A percentile compares a stretch with the other conserved stretches of the same genome.
Evolutionary conservation across 2,888 invertebrate species (phyloP).

Genomic region (Masnerella sp.): DNA sequence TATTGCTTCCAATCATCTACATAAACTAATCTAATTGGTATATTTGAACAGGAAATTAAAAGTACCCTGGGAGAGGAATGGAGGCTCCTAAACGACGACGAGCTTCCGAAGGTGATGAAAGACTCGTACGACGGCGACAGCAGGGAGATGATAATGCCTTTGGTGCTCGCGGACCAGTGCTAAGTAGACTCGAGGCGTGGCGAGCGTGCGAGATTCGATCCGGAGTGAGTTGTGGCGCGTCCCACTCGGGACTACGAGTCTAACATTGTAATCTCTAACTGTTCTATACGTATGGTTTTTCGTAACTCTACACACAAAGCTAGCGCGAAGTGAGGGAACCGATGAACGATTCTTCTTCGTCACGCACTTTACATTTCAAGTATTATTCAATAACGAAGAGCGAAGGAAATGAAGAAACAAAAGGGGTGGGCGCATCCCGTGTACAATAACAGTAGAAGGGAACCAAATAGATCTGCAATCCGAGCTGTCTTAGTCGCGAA

Average conservation of each 20-base stretch:
- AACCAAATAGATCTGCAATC: slow-evolving; percentile 49
- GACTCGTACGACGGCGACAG: slow-evolving; percentile 79
- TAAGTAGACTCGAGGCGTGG: slow-evolving; percentile 65
- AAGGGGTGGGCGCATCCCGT: slow-evolving; percentile 4
- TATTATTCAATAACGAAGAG: slow-evolving; percentile 15
- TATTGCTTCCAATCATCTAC: no score
- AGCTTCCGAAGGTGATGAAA: slow-evolving; percentile 80
- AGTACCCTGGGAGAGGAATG: slow-evolving; percentile 80
- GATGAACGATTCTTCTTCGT: slow-evolving; percentile 18
- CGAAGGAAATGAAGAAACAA: background rate
- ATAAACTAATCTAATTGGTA: no score
- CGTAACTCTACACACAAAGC: slow-evolving; percentile 6
- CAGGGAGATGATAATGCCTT: slow-evolving; percentile 81
- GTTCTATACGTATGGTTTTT: slow-evolving; percentile 30
- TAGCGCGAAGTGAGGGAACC: slow-evolving; percentile 5
- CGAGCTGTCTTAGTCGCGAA: slow-evolving; percentile 38
- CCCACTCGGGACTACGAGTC: slow-evolving; percentile 60
- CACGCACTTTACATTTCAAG: slow-evolving; percentile 20
- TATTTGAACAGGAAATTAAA: slow-evolving; percentile 81
- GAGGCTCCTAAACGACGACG: slow-evolving; percentile 79
- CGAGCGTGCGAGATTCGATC: no score
- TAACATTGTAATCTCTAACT: slow-evolving; percentile 45
- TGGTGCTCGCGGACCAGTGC: slow-evolving; percentile 79
- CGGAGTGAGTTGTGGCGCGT: slow-evolving; percentile 57
- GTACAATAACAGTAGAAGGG: slow-evolving; percentile 28